Conservation (phyloP, 2,888 invertebrate species). For the Lasioglossum lativentre region DNA sequence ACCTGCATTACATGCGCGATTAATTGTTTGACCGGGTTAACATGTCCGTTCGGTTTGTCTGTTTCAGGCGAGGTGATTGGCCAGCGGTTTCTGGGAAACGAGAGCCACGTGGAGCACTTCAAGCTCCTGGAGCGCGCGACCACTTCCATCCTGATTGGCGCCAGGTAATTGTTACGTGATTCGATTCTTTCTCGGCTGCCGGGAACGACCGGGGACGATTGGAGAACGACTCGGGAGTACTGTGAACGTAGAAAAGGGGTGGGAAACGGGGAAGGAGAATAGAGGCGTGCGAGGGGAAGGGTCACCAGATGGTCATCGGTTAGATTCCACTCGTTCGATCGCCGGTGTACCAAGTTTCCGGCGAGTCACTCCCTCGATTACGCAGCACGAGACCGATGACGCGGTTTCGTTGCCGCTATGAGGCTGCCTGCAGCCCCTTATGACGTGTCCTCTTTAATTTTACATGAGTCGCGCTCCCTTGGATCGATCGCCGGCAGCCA, state of each 20-base stretch:
- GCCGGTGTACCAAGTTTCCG: slow-evolving; percentile 37
- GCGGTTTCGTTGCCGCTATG: slow-evolving; percentile 37
- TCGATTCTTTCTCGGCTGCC: slow-evolving; percentile 57
- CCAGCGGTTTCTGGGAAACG: slow-evolving; percentile 92
- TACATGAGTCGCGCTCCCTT: slow-evolving; percentile 53
- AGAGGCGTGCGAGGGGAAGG: slow-evolving; percentile 1
- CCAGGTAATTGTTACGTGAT: slow-evolving; percentile 88
- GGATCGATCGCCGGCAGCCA: slow-evolving; percentile 47
- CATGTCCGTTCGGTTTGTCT: slow-evolving; percentile 69
- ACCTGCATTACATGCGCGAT: neutral
- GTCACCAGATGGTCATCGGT: slow-evolving; percentile 67
- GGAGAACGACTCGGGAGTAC: neutral
- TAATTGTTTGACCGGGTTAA: slow-evolving; percentile 18
- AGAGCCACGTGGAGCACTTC: slow-evolving; percentile 93
- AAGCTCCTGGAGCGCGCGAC: slow-evolving; percentile 95
- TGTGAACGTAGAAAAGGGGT: neutral
- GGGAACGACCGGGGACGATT: slow-evolving; percentile 18
- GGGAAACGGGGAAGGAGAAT: neutral
- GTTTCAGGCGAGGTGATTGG: slow-evolving; percentile 90
- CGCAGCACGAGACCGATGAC: slow-evolving; percentile 61
- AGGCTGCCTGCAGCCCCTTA: slow-evolving; percentile 47
- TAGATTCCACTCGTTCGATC: slow-evolving; percentile 46
- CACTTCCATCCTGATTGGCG: slow-evolving; percentile 94
- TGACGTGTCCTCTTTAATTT: slow-evolving; percentile 63
- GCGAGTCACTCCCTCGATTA: slow-evolving; percentile 68